Percentiles rank a stretch among this genome's conserved stretches.
These are phyloP conservation scores for Lycocerus yunnanus DNA, from an alignment of 2,888 invertebrate genomes.

Conservation along the genomic window DNA sequence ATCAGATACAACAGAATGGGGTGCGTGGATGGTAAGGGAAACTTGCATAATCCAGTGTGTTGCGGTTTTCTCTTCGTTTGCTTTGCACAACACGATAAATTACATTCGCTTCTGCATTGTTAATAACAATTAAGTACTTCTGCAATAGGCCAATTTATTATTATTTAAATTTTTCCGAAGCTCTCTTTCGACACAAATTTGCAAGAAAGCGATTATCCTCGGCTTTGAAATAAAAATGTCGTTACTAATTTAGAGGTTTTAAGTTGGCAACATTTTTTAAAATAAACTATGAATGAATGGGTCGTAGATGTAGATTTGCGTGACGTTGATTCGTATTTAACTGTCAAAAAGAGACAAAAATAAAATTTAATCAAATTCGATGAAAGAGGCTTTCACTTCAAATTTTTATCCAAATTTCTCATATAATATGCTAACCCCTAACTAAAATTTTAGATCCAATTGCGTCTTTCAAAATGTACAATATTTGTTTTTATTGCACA, in stretches of 20 bases:
- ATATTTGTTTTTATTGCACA: neutral
- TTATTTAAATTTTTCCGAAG: neutral
- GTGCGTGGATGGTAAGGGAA: neutral
- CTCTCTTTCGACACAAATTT: neutral
- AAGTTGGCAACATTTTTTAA: neutral
- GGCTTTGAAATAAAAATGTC: neutral
- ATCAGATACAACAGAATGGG: constrained; percentile 2
- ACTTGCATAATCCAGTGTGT: constrained; percentile 15
- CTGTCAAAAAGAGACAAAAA: neutral
- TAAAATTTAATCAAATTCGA: neutral
- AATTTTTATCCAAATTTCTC: neutral
- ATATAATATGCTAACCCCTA: neutral
- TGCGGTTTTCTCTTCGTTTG: constrained; percentile 14
- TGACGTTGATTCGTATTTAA: neutral
- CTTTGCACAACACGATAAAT: constrained; percentile 6
- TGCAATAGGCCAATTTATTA: neutral
- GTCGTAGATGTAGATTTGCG: neutral
- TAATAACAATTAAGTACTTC: neutral
- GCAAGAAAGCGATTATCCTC: neutral
- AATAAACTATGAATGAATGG: neutral
- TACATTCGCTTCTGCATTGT: constrained; percentile 8
- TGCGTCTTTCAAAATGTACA: neutral
- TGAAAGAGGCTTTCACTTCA: neutral
- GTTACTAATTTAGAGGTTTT: neutral
- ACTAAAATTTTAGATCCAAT: neutral